Evolutionary conservation across 2,113 vertebrate genomes (phyloP).

Genomic region (Cyanoderma ruficeps): DNA sequence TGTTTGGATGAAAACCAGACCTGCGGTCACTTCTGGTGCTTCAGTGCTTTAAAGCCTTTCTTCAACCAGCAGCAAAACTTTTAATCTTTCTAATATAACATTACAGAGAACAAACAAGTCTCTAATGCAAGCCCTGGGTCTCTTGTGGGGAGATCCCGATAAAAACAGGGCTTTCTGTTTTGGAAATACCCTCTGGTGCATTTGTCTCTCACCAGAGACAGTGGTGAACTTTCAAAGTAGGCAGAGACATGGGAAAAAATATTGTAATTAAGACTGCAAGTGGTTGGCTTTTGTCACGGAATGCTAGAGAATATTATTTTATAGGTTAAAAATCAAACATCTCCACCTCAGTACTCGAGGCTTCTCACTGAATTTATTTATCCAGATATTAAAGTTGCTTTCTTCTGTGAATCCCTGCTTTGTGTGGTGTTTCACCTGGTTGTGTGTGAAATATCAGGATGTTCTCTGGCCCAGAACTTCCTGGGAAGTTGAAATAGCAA

Average conservation of each 20-base stretch:
- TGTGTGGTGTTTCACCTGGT: background rate
- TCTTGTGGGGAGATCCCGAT: constrained; percentile 48
- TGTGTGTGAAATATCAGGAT: background rate
- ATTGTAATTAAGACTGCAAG: constrained; percentile 2
- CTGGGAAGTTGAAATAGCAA: background rate
- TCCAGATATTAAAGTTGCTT: background rate
- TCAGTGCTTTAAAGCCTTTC: constrained; percentile 24
- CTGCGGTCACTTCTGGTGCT: constrained; percentile 28
- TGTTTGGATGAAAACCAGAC: constrained; percentile 45
- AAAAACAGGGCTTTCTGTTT: constrained; percentile 61
- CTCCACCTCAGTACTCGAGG: background rate
- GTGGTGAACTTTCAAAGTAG: constrained; percentile 51
- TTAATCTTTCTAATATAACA: constrained; percentile 54
- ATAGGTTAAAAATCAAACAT: constrained; percentile 10
- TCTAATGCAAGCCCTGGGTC: constrained; percentile 42
- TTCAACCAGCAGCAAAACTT: constrained; percentile 15
- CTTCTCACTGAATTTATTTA: background rate
- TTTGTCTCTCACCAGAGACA: constrained; percentile 55
- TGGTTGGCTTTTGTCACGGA: constrained; percentile 30
- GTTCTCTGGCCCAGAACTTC: background rate
- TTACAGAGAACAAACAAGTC: constrained; percentile 56
- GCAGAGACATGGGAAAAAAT: constrained; percentile 31
- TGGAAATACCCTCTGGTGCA: constrained; percentile 67
- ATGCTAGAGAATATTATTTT: background rate
- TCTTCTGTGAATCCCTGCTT: background rate